Evolutionary conservation across 2,888 invertebrate species (phyloP).

Genomic region (Hypsopygia costalis): DNA sequence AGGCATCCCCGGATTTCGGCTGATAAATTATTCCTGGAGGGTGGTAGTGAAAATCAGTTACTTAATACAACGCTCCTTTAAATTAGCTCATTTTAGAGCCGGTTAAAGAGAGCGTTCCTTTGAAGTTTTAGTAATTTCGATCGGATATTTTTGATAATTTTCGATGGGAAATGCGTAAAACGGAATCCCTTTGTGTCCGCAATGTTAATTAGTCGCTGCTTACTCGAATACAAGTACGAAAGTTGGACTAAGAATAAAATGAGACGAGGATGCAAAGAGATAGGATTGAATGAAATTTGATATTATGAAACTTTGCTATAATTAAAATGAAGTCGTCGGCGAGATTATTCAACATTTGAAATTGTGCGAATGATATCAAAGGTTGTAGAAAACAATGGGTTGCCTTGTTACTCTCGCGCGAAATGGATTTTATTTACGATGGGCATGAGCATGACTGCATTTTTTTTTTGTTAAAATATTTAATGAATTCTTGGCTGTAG

Average conservation of each 20-base stretch:
- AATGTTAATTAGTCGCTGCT: not conserved
- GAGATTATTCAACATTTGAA: too few relatives aligned
- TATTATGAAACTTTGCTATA: too few relatives aligned
- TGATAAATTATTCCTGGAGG: slow-evolving; percentile 24
- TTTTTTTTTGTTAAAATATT: too few relatives aligned
- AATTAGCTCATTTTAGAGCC: slow-evolving; percentile 14
- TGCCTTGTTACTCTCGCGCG: too few relatives aligned
- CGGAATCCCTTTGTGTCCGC: not conserved
- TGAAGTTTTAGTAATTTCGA: slow-evolving; percentile 8
- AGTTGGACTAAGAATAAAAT: not conserved
- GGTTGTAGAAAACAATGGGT: too few relatives aligned
- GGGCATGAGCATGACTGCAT: too few relatives aligned
- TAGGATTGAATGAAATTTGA: too few relatives aligned
- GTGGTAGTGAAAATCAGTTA: slow-evolving; percentile 18
- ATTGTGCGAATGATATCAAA: too few relatives aligned
- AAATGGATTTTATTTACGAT: too few relatives aligned
- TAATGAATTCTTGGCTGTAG: too few relatives aligned
- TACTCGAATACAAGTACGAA: not conserved
- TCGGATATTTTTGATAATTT: slow-evolving; percentile 3
- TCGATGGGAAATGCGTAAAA: not conserved
- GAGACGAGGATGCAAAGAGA: too few relatives aligned
- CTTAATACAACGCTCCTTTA: slow-evolving; percentile 17
- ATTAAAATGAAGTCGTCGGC: too few relatives aligned
- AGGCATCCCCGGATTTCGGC: slow-evolving; percentile 13
- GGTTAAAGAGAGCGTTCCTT: slow-evolving; percentile 12